These are phyloP conservation scores for Progne subis DNA, from an alignment of 2,113 vertebrate species.

Conservation along the genomic window DNA sequence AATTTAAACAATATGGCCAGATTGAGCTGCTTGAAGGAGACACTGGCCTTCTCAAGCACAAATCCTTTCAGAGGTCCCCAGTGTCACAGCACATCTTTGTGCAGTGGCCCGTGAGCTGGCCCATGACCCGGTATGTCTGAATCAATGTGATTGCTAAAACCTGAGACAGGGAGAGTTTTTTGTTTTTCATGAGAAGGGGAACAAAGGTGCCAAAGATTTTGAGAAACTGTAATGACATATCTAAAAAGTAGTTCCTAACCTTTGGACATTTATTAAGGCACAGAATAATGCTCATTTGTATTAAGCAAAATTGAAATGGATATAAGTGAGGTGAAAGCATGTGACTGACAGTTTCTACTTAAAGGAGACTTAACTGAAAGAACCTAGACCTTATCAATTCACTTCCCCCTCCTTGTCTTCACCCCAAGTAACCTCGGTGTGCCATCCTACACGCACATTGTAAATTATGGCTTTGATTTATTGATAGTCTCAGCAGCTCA, in stretches of 20 bases:
- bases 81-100: background rate
- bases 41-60: background rate
- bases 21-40: background rate
- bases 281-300: background rate
- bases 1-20: background rate
- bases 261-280: background rate
- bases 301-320: background rate
- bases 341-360: background rate
- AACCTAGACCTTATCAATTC: background rate
- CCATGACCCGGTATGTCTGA: background rate
- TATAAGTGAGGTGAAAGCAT: background rate
- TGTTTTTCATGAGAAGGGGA: background rate
- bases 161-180: background rate
- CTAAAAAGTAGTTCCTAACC: background rate
- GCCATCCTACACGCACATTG: background rate
- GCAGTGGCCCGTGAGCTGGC: background rate
- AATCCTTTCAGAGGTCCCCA: background rate
- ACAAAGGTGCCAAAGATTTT: background rate
- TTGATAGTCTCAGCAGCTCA: background rate
- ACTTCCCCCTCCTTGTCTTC: background rate
- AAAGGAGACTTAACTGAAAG: background rate
- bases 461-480: conserved; percentile 19
- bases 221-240: background rate
- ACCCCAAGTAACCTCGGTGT: background rate
- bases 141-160: background rate